Percentiles rank a stretch among this genome's conserved stretches.
Conservation (phyloP, 1,140 invertebrate species). For the Hycleus cichorii region DNA sequence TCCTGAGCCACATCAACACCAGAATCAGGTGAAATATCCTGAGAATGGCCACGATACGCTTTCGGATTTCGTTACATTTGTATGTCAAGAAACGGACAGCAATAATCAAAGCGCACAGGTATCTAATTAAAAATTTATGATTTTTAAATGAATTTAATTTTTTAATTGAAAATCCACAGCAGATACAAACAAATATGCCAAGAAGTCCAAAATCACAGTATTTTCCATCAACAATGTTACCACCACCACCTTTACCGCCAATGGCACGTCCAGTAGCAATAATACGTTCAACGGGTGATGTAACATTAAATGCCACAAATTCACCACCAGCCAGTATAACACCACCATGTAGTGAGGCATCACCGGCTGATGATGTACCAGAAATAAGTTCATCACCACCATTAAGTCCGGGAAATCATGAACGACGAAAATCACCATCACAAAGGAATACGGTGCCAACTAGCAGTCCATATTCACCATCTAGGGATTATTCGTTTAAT, state of each 20-base stretch:
- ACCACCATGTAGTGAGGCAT: constrained; percentile 45
- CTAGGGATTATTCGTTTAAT: constrained; percentile 74
- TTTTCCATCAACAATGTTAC: constrained; percentile 83
- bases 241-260: constrained; percentile 90
- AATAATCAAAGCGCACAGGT: constrained; percentile 74
- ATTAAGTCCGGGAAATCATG: constrained; percentile 37
- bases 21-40: constrained; percentile 62
- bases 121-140: constrained; percentile 23
- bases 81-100: constrained; percentile 87
- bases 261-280: constrained; percentile 95
- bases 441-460: constrained; percentile 35
- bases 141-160: background rate
- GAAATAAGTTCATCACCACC: constrained; percentile 40
- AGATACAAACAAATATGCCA: constrained; percentile 30
- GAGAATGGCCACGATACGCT: constrained; percentile 82
- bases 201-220: constrained; percentile 70
- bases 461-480: constrained; percentile 44
- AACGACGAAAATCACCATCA: constrained; percentile 36
- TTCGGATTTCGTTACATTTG: constrained; percentile 93
- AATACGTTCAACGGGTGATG: constrained; percentile 76
- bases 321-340: constrained; percentile 58
- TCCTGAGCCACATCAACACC: constrained; percentile 38
- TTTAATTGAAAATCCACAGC: background rate
- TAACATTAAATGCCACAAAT: constrained; percentile 46
- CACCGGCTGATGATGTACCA: constrained; percentile 39